These are phyloP conservation scores for Camptogramma bilineatum DNA, from an alignment of 2,888 invertebrate genomes.

Conservation along the genomic window DNA sequence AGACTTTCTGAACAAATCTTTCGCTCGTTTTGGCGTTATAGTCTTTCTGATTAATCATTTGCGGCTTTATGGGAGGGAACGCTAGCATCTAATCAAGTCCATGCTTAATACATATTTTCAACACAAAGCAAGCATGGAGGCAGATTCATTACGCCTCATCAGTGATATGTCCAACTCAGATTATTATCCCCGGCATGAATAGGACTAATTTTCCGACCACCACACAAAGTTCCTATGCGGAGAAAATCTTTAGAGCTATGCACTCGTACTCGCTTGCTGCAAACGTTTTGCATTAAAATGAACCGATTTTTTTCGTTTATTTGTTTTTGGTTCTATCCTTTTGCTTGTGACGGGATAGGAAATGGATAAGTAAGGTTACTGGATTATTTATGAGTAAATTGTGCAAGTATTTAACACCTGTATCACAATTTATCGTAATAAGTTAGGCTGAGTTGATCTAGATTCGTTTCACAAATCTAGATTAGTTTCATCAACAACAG, in stretches of 20 bases:
- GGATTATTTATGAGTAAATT: no score
- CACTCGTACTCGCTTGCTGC: slow-evolving; percentile 37
- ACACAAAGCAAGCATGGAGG: slow-evolving; percentile 9
- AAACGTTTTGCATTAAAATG: background rate
- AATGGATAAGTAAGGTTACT: no score
- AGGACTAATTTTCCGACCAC: slow-evolving; percentile 57
- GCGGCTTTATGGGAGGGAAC: background rate
- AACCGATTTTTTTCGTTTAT: slow-evolving; percentile 27
- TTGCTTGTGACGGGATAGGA: no score
- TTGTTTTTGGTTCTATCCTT: slow-evolving; percentile 34
- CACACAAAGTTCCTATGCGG: slow-evolving; percentile 28
- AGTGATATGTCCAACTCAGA: slow-evolving; percentile 53
- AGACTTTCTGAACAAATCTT: no score
- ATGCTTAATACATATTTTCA: background rate
- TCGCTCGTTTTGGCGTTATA: background rate
- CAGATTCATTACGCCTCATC: slow-evolving; percentile 44
- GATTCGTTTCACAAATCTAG: no score
- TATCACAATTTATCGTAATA: no score
- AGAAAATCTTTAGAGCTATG: slow-evolving; percentile 42
- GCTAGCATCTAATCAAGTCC: background rate
- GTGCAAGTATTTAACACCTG: no score
- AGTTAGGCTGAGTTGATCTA: no score
- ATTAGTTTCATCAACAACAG: no score
- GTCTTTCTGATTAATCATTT: background rate
- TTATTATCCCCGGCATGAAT: slow-evolving; percentile 55